These are phyloP conservation scores for Cyclopterus lumpus DNA, from an alignment of 2,797 vertebrate species.

Conservation along the genomic window DNA sequence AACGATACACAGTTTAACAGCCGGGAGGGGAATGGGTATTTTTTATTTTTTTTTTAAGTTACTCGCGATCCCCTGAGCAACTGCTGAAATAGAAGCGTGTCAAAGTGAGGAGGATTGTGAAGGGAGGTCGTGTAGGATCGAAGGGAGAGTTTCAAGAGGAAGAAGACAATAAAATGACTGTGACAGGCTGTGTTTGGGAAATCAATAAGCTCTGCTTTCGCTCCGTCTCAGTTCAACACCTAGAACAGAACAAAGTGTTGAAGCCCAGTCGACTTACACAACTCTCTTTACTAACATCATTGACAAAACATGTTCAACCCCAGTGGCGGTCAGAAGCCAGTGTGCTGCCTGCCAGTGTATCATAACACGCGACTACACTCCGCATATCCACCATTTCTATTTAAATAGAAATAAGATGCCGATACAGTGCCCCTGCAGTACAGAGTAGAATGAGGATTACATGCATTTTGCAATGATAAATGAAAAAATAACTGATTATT, in stretches of 20 bases:
- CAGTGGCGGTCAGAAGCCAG: slow-evolving; percentile 27
- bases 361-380: neutral
- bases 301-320: slow-evolving; percentile 51
- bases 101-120: slow-evolving; percentile 59
- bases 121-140: slow-evolving; percentile 69
- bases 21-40: neutral
- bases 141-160: slow-evolving; percentile 69
- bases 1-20: slow-evolving; percentile 17
- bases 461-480: slow-evolving; percentile 30
- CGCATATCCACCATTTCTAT: slow-evolving; percentile 33
- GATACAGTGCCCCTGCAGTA: slow-evolving; percentile 20
- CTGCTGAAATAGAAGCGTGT: slow-evolving; percentile 47
- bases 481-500: slow-evolving; percentile 25
- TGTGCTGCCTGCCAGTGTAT: slow-evolving; percentile 14
- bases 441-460: slow-evolving; percentile 19
- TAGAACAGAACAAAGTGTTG: slow-evolving; percentile 65
- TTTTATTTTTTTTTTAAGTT: neutral
- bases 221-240: slow-evolving; percentile 72
- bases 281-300: slow-evolving; percentile 49
- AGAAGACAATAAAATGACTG: slow-evolving; percentile 73
- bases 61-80: slow-evolving; percentile 43
- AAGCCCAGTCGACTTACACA: slow-evolving; percentile 30
- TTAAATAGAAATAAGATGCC: slow-evolving; percentile 51
- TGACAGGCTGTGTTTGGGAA: slow-evolving; percentile 71
- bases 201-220: slow-evolving; percentile 80